These are phyloP conservation scores for Alosa sapidissima DNA, from an alignment of 2,797 vertebrate genomes.

Conservation along the genomic window DNA sequence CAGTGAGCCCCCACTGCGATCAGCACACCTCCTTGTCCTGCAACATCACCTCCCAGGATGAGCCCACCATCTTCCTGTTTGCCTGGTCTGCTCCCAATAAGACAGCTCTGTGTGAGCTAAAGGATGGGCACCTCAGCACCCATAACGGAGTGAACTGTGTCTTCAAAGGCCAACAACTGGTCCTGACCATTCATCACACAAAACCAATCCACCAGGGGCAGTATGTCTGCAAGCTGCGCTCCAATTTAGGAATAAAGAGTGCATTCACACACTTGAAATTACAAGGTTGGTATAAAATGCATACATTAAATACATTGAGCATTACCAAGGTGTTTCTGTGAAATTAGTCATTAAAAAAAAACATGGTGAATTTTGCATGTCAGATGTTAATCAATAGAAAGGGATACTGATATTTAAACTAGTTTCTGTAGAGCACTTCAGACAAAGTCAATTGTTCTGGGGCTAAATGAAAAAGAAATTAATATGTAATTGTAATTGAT, in stretches of 20 bases:
- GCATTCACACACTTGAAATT: not conserved
- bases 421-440: not conserved
- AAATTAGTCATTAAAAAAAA: not conserved
- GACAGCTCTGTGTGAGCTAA: not conserved
- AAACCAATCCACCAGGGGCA: not conserved
- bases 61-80: not conserved
- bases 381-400: not conserved
- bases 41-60: not conserved
- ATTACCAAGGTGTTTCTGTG: not conserved
- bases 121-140: not conserved
- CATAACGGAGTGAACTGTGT: not conserved
- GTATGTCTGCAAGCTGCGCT: constrained; percentile 6
- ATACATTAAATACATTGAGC: not conserved
- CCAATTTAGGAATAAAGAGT: not conserved
- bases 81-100: not conserved
- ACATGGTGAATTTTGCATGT: not conserved
- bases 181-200: not conserved
- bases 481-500: too few species aligned
- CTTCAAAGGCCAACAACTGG: not conserved
- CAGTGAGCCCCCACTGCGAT: not conserved
- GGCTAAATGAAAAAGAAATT: too few species aligned
- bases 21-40: not conserved
- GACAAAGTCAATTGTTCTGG: too few species aligned
- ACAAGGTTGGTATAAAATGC: not conserved
- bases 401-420: not conserved